Conservation (phyloP, 1,140 invertebrate genomes). For the Drosophila albomicans region DNA sequence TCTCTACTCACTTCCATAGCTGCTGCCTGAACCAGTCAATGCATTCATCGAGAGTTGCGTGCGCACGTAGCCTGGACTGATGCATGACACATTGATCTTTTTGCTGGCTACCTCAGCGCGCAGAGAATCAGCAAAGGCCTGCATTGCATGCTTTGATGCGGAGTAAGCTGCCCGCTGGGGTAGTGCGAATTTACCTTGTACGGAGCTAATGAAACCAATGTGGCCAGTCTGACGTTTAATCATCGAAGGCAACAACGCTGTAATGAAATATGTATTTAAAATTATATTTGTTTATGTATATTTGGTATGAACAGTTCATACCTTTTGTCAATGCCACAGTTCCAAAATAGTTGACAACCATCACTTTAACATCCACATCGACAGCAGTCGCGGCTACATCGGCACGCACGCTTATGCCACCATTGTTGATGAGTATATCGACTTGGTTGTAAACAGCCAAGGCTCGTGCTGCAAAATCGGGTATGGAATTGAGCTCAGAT, state of each 20-base stretch:
- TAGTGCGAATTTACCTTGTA: constrained; percentile 96
- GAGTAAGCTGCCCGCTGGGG: constrained; percentile 95
- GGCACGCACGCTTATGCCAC: constrained; percentile 94
- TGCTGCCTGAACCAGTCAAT: constrained; percentile 90
- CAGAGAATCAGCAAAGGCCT: constrained; percentile 94
- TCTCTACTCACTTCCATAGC: constrained; percentile 89
- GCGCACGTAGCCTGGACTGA: constrained; percentile 95
- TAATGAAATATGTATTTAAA: constrained; percentile 23
- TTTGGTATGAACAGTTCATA: constrained; percentile 81
- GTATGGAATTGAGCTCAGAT: constrained; percentile 88
- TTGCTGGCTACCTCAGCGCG: constrained; percentile 91
- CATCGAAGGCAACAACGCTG: constrained; percentile 94
- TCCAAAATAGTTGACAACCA: constrained; percentile 98
- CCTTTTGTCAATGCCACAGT: constrained; percentile 96
- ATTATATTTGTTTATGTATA: not conserved
- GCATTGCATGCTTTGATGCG: constrained; percentile 97
- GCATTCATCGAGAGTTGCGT: constrained; percentile 96
- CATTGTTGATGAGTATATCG: constrained; percentile 97
- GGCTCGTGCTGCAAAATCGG: constrained; percentile 88
- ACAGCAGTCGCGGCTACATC: constrained; percentile 90
- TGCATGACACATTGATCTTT: constrained; percentile 92
- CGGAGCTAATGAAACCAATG: constrained; percentile 95
- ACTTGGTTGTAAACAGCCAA: constrained; percentile 90
- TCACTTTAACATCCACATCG: constrained; percentile 95
- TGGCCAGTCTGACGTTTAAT: constrained; percentile 91